Percentiles rank a stretch among this genome's conserved stretches.
Evolutionary conservation across 2,888 invertebrate species (phyloP).

Genomic region (Sycophila texana): DNA sequence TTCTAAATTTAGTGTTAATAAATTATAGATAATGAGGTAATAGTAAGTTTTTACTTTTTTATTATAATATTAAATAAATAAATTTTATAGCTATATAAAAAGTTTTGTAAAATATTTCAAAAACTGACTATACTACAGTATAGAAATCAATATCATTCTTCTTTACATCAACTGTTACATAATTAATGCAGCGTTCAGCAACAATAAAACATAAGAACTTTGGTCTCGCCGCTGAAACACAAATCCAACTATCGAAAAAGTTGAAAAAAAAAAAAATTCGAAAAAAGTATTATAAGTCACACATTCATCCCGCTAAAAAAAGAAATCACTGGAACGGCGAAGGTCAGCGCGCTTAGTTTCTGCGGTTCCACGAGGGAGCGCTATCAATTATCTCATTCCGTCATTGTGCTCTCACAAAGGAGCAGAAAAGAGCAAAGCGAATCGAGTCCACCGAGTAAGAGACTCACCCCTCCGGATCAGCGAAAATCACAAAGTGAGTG

Average conservation of each 20-base stretch:
- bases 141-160: no score
- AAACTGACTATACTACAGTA: no score
- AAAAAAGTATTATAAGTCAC: neutral
- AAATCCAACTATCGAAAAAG: neutral
- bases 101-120: no score
- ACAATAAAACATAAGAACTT: no score
- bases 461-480: conserved; percentile 21
- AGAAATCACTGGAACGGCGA: neutral
- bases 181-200: no score
- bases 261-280: neutral
- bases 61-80: no score
- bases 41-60: no score
- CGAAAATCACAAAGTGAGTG: conserved; percentile 47
- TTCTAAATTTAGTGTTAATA: no score
- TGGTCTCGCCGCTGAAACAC: no score
- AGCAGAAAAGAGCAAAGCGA: conserved; percentile 16
- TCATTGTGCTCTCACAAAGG: conserved; percentile 1
- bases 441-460: neutral
- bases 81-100: no score
- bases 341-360: conserved; percentile 1
- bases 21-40: no score
- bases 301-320: neutral
- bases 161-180: no score
- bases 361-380: neutral
- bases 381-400: conserved; percentile 34